Percentiles rank a stretch among this genome's conserved stretches.
These are phyloP conservation scores for Oxytorus armatus DNA, from an alignment of 2,888 invertebrate genomes.

Conservation along the genomic window DNA sequence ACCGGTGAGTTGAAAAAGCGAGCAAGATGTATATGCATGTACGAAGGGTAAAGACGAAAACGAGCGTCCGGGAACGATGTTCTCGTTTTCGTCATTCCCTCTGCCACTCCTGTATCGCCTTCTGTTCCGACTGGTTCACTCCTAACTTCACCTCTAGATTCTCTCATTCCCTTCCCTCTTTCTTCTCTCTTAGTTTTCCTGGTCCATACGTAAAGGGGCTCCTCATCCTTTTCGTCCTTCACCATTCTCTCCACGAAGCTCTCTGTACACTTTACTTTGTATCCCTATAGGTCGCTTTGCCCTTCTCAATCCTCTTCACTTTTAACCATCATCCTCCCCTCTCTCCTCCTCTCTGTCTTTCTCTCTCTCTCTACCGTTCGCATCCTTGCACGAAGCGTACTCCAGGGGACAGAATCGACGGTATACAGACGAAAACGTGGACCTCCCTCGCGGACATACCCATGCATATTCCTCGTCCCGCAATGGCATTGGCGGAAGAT, in stretches of 20 bases:
- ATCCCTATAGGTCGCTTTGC: background rate
- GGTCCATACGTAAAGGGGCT: slow-evolving; percentile 37
- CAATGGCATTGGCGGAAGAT: slow-evolving; percentile 78
- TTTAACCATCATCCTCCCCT: background rate
- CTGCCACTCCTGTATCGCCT: slow-evolving; percentile 7
- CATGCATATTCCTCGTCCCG: slow-evolving; percentile 67
- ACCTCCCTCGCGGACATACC: slow-evolving; percentile 33
- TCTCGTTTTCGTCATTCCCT: slow-evolving; percentile 32
- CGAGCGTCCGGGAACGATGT: slow-evolving; percentile 42
- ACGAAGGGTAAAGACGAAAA: slow-evolving; percentile 38
- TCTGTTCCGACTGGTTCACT: slow-evolving; percentile 7
- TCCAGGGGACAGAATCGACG: slow-evolving; percentile 44
- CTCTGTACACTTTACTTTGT: slow-evolving; percentile 18
- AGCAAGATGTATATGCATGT: slow-evolving; percentile 29
- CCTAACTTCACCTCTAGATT: slow-evolving; percentile 34
- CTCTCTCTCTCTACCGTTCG: slow-evolving; percentile 8
- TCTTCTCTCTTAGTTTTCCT: slow-evolving; percentile 23
- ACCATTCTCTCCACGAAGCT: slow-evolving; percentile 27
- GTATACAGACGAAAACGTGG: slow-evolving; percentile 20
- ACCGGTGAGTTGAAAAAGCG: slow-evolving; percentile 37
- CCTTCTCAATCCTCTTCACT: background rate
- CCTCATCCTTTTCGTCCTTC: slow-evolving; percentile 46
- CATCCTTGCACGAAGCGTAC: slow-evolving; percentile 49
- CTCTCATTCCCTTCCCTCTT: slow-evolving; percentile 4
- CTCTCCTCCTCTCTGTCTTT: background rate